Base-by-base conservation (phyloP, 2,888 invertebrate species). In the Drosophila fungiperda region DNA sequence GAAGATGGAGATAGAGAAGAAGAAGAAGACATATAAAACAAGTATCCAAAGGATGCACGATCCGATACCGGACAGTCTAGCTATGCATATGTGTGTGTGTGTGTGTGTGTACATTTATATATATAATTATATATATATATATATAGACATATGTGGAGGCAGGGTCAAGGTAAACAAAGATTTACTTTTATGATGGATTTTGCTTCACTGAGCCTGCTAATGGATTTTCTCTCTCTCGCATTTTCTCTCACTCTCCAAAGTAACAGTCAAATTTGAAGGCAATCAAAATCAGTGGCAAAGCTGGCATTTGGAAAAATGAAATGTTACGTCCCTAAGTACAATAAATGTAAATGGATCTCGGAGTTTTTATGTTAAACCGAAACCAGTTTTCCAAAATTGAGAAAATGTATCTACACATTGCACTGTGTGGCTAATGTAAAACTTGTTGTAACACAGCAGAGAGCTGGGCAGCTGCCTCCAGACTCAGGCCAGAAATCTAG, bases 1-100 rank as follows among this genome's bases (percentile, higher is more conserved):
- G 33, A 4, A 35, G n/a, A n/a, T n/a, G 53, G 4, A 20, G 8
- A 26, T 17, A 12, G 53, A 33, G 26, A 2, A 48, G 59, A 59
- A 58, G 64, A 87, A 78, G 84, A 78, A 87, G 82, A 73, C 83
- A 87, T 84, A 80, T 59, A 81, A 84, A 85, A 85, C 88, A 86
- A 86, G 85, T 86, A 86, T 87, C 85, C 88, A 87, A 83, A 83
- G 87, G 84, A 84, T 86, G 69, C 79, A 83, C 76, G 73, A 74
- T 55, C 58, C 48, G 78, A 67, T 62, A 76, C 66, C 55, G 60
- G 59, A 67, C 73, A 54, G 52, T 45, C 29, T 45, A 26, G 33
- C 52, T 50, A 11, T 35, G 23, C 26, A 38, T 62, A 38, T 48
- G 38, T 48, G 17, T 60, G 15, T 45, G 35, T 54, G 29, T 26